A percentile compares a stretch with the other conserved stretches of the same genome.
These are phyloP conservation scores for Nycticryphes semicollaris DNA, from an alignment of 2,113 vertebrate species.

Conservation along the genomic window DNA sequence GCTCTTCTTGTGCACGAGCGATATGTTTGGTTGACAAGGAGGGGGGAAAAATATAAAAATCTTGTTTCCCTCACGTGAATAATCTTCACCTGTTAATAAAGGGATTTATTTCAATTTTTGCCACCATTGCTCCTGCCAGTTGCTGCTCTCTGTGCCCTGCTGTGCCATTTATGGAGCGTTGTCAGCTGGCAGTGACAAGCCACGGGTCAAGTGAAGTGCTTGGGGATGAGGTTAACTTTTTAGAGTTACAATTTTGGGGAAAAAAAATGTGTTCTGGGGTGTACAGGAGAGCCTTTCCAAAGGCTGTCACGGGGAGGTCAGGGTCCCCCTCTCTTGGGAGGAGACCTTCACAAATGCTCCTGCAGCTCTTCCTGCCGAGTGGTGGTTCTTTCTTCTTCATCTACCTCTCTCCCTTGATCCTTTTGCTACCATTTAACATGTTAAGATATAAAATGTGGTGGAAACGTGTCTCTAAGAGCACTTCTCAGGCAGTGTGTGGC, in stretches of 20 bases:
- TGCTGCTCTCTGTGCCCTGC: background rate
- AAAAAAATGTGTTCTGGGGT: background rate
- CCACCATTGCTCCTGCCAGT: background rate
- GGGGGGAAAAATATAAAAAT: background rate
- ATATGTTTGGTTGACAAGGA: background rate
- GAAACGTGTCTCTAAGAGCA: background rate
- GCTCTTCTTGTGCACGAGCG: background rate
- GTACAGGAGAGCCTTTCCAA: background rate
- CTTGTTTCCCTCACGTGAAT: background rate
- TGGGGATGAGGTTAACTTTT: background rate
- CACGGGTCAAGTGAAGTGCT: background rate
- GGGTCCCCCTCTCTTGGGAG: background rate
- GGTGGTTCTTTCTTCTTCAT: too few relatives aligned
- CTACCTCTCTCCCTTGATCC: background rate
- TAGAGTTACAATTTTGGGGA: background rate
- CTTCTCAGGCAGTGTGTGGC: too few relatives aligned
- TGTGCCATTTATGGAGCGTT: accelerated
- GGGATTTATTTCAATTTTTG: background rate
- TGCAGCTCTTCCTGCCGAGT: background rate
- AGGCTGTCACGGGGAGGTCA: background rate
- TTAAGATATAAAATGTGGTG: too few relatives aligned
- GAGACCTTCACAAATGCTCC: background rate
- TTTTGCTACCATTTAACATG: accelerated
- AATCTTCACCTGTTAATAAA: background rate
- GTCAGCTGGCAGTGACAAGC: background rate